Percentiles rank a stretch among this genome's conserved stretches.
These are phyloP conservation scores for Micrasema longulum DNA, from an alignment of 1,140 invertebrate genomes.

Conservation along the genomic window DNA sequence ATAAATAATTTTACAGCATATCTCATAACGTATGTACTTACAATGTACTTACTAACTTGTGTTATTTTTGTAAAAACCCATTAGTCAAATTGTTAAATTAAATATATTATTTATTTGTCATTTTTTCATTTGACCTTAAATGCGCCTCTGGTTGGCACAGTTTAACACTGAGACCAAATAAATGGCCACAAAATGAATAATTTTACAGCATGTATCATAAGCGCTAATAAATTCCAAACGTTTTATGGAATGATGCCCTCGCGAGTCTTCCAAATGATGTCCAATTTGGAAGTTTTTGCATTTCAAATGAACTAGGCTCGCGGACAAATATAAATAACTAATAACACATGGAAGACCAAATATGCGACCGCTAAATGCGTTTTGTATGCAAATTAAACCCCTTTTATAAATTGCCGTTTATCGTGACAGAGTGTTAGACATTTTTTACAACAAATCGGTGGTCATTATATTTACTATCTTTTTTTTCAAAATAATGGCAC, in stretches of 20 bases:
- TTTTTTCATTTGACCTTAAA: not conserved
- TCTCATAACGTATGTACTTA: too few species aligned
- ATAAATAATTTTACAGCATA: too few species aligned
- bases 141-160: not conserved
- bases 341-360: constrained; percentile 8
- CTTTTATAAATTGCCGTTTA: constrained; percentile 11
- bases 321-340: constrained; percentile 38
- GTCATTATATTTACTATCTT: not conserved
- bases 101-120: too few species aligned
- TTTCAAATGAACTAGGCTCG: constrained; percentile 27
- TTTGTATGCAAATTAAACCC: constrained; percentile 21
- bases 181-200: constrained; percentile 24
- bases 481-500: not conserved
- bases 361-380: constrained; percentile 23
- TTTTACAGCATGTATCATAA: constrained; percentile 32
- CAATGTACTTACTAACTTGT: too few species aligned
- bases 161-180: not conserved
- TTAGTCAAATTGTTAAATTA: too few species aligned
- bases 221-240: constrained; percentile 27
- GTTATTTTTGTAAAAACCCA: too few species aligned
- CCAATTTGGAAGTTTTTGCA: constrained; percentile 26
- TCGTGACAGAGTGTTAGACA: constrained; percentile 21
- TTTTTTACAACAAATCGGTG: constrained; percentile 6
- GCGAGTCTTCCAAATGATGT: constrained; percentile 21
- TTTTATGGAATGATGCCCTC: constrained; percentile 26